phyloP scores from a whole-genome alignment of 2,797 vertebrate genomes.

The Anguilla obscura region DNA sequence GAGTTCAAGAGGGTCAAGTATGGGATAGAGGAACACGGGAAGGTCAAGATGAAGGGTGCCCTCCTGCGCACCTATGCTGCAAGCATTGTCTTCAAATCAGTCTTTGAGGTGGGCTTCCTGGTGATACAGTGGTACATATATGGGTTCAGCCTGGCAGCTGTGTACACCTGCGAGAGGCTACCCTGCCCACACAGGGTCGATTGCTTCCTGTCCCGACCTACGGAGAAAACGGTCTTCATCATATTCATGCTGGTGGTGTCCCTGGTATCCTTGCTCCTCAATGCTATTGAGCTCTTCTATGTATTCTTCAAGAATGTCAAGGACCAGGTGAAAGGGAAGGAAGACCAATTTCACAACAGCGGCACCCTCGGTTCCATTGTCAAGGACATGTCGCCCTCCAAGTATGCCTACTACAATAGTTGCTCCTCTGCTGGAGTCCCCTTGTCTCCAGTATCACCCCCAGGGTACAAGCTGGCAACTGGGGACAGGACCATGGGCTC shows the following conservation, averaged over 20 bases:
- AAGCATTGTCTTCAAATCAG: constrained; percentile 83
- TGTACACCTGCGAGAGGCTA: constrained; percentile 77
- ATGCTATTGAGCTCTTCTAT: constrained; percentile 83
- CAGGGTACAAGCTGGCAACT: constrained; percentile 82
- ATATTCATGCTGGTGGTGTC: constrained; percentile 88
- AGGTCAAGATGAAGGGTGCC: constrained; percentile 85
- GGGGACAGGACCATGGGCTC: constrained; percentile 79
- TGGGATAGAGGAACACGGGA: constrained; percentile 82
- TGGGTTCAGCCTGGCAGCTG: constrained; percentile 77
- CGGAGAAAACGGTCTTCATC: constrained; percentile 60
- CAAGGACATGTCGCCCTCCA: constrained; percentile 75
- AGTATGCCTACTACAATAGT: constrained; percentile 81
- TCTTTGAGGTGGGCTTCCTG: constrained; percentile 83
- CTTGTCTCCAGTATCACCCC: constrained; percentile 78
- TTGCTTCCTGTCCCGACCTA: constrained; percentile 86
- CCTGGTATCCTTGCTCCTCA: constrained; percentile 79
- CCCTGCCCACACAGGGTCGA: constrained; percentile 85
- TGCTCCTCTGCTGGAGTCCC: constrained; percentile 77
- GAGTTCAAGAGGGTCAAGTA: constrained; percentile 85
- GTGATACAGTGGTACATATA: constrained; percentile 86
- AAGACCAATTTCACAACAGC: constrained; percentile 62
- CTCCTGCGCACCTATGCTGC: constrained; percentile 83
- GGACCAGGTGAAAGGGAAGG: constrained; percentile 77
- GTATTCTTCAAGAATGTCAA: constrained; percentile 82
- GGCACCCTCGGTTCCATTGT: constrained; percentile 62